phyloP scores from a whole-genome alignment of 2,113 vertebrate genomes.

The Crypturellus undulatus region DNA sequence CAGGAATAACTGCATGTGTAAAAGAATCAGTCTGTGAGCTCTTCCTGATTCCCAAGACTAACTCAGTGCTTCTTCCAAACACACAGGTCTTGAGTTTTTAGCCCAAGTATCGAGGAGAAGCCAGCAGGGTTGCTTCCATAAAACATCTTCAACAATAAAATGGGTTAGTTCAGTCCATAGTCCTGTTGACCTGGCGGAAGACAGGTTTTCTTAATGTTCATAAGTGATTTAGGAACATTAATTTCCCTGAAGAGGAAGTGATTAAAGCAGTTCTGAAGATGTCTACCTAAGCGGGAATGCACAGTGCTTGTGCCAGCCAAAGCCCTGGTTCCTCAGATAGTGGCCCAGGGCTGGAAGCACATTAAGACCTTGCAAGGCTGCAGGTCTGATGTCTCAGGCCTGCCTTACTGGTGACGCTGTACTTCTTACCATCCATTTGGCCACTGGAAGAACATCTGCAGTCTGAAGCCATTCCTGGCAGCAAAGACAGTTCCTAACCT shows the following conservation, averaged over 20 bases:
- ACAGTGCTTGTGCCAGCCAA: background rate
- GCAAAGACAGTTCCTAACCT: background rate
- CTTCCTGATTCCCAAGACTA: background rate
- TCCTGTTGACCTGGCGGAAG: background rate
- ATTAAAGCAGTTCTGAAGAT: background rate
- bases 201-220: background rate
- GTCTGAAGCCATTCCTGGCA: background rate
- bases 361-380: background rate
- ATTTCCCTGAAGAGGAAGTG: background rate
- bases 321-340: background rate
- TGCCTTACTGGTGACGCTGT: rapidly evolving
- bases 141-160: background rate
- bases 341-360: background rate
- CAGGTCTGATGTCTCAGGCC: background rate
- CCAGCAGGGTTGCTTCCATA: background rate
- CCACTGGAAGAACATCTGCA: background rate
- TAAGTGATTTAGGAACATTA: background rate
- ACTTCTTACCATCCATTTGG: background rate
- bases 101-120: background rate
- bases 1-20: background rate
- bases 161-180: background rate
- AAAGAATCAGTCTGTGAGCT: background rate
- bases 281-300: background rate
- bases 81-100: background rate
- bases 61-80: background rate